These are phyloP conservation scores for Catotricha subobsoleta DNA, from an alignment of 2,888 invertebrate genomes.

Conservation along the genomic window DNA sequence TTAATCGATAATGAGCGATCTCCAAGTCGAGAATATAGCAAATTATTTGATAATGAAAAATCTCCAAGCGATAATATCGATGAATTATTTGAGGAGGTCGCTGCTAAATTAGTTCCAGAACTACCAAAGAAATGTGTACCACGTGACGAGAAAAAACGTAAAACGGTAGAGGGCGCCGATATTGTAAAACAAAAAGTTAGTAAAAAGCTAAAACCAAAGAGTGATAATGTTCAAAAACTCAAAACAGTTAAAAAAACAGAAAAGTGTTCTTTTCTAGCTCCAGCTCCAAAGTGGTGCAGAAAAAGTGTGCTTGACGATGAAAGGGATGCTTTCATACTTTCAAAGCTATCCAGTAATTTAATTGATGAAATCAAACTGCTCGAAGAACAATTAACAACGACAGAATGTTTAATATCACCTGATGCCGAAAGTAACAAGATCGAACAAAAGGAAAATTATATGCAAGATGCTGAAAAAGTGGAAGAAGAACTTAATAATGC, in stretches of 20 bases:
- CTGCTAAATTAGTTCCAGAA: slow-evolving; percentile 1
- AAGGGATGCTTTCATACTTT: not conserved
- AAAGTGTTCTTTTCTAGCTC: not conserved
- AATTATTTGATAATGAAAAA: slow-evolving; percentile 25
- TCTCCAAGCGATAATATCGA: slow-evolving; percentile 28
- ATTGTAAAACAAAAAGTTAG: not conserved
- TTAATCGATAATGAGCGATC: slow-evolving; percentile 16
- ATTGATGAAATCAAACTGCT: slow-evolving; percentile 5
- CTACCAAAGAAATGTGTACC: not conserved
- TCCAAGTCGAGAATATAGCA: slow-evolving; percentile 25
- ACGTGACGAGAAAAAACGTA: too few species aligned
- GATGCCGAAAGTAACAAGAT: not conserved
- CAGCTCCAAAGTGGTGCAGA: slow-evolving; percentile 1
- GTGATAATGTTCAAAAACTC: not conserved
- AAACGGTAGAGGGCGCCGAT: not conserved
- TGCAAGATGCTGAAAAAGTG: not conserved
- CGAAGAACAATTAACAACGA: slow-evolving; percentile 2
- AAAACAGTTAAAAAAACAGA: not conserved
- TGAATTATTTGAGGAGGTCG: slow-evolving; percentile 16
- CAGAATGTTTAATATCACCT: not conserved
- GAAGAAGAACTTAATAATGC: slow-evolving; percentile 3
- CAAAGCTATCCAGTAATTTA: slow-evolving; percentile 5
- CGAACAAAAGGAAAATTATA: not conserved
- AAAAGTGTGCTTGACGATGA: not conserved
- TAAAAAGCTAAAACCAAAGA: not conserved